Conservation (phyloP, 2,888 invertebrate species). For the Troides aeacus region DNA sequence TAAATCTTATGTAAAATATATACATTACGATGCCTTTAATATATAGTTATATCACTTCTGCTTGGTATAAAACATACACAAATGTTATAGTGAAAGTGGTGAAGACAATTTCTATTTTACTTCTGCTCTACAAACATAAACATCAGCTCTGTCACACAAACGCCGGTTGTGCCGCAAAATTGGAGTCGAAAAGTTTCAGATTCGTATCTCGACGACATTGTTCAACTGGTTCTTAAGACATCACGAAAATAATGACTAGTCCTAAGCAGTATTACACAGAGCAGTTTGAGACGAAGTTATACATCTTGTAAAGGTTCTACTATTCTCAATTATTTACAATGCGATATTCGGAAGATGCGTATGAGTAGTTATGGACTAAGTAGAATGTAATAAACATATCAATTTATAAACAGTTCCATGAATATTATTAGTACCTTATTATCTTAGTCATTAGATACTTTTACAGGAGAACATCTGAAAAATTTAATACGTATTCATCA, state of each 20-base stretch:
- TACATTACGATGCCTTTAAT: too few relatives aligned
- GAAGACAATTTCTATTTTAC: not conserved
- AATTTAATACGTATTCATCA: too few relatives aligned
- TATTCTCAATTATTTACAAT: not conserved
- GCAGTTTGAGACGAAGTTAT: constrained; percentile 13
- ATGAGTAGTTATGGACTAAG: not conserved
- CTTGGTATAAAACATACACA: too few relatives aligned
- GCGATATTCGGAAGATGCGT: not conserved
- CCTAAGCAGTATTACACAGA: constrained; percentile 19
- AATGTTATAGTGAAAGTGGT: constrained; percentile 2
- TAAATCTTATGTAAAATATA: too few relatives aligned
- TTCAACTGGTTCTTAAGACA: constrained; percentile 54
- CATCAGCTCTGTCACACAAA: not conserved
- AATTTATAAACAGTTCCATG: too few relatives aligned
- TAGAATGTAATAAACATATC: not conserved
- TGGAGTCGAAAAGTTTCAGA: constrained; percentile 54
- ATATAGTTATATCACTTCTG: too few relatives aligned
- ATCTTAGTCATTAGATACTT: too few relatives aligned
- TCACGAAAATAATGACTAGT: constrained; percentile 38
- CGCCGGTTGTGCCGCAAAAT: constrained; percentile 47
- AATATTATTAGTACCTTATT: too few relatives aligned
- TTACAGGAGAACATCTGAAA: too few relatives aligned
- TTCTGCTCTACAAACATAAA: not conserved
- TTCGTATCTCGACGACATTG: constrained; percentile 58
- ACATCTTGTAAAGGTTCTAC: not conserved